Base-by-base conservation (phyloP, 2,888 invertebrate species). In the Brenthis hecate region DNA sequence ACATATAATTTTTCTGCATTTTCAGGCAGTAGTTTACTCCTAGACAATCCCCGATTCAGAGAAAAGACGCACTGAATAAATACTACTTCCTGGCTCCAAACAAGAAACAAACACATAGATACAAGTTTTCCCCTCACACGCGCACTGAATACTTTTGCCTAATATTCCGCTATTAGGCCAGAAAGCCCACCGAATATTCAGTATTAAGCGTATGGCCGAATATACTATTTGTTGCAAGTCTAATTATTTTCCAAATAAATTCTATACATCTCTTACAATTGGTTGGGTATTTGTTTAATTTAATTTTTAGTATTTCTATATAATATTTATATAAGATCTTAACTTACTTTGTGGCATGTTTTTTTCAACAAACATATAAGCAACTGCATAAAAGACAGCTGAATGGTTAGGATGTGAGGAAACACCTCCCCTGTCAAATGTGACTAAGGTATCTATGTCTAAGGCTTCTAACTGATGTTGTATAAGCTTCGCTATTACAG, bases 341-440 rank as follows among this genome's bases (percentile, higher is more conserved):
- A 79, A 93, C 94, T 94, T 86, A 96, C 96, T 94, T 85, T 94
- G 92, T 77, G 96, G 96, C 89, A 97, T 93, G 85, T 94, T 93
- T 82, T 95, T 95, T 78, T 96, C 95, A 83, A 96, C 94, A 85
- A 96, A 96, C 81, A 97, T 94, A 80, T 96, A 95, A 66, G 96
- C 96, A 63, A 97, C 93, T 66, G 96, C 96, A 90, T 96, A 96
- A 85, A 96, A 97, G 73, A 97, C 94, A 71, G 97, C 96, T 73
- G 95, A 95, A 85, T 99, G 99, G 92, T 99, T 99, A 32, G 94
- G 93, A 91, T 99, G 99, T 6, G 96, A 95, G 77, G 98, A 99
- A 6, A 99, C 96, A 63, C 99, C 99, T 82, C 96, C 94, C 80
- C 96, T 95, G 89, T 99, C 99, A 93, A 99, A 99, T 16, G 99